Conservation (phyloP, 2,888 invertebrate genomes). For the Hemicrepidius hirtus region DNA sequence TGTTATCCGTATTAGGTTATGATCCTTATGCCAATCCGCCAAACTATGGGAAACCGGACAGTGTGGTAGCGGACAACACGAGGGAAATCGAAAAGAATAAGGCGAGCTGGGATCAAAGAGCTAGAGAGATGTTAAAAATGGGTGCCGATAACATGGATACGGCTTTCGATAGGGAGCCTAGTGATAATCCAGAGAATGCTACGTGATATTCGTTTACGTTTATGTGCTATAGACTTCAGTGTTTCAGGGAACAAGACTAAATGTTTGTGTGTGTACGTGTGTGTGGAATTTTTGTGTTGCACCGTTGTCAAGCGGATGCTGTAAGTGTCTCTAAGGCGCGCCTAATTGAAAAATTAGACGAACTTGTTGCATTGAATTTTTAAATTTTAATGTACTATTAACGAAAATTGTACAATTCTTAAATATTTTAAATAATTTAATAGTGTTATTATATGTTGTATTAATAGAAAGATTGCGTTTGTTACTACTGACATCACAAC, state of each 20-base stretch:
- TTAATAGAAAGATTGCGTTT: background rate
- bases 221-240: constrained; percentile 61
- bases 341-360: background rate
- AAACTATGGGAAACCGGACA: constrained; percentile 91
- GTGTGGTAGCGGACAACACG: constrained; percentile 82
- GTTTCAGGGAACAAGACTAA: constrained; percentile 57
- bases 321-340: no score
- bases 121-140: constrained; percentile 70
- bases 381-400: constrained; percentile 1
- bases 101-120: constrained; percentile 70
- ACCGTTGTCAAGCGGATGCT: no score
- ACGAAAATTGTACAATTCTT: constrained; percentile 12
- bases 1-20: constrained; percentile 94
- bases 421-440: constrained; percentile 34
- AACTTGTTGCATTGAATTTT: background rate
- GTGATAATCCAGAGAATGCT: constrained; percentile 66
- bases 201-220: constrained; percentile 65
- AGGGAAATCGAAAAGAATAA: constrained; percentile 61
- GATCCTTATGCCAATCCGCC: constrained; percentile 98
- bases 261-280: constrained; percentile 23
- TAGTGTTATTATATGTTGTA: constrained; percentile 21
- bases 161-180: constrained; percentile 67
- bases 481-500: constrained; percentile 15
- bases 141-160: constrained; percentile 58
- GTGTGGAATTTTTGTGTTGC: background rate